Percentiles rank a stretch among this genome's conserved stretches.
These are phyloP conservation scores for Riptortus pedestris DNA, from an alignment of 1,140 invertebrate species.

Conservation along the genomic window DNA sequence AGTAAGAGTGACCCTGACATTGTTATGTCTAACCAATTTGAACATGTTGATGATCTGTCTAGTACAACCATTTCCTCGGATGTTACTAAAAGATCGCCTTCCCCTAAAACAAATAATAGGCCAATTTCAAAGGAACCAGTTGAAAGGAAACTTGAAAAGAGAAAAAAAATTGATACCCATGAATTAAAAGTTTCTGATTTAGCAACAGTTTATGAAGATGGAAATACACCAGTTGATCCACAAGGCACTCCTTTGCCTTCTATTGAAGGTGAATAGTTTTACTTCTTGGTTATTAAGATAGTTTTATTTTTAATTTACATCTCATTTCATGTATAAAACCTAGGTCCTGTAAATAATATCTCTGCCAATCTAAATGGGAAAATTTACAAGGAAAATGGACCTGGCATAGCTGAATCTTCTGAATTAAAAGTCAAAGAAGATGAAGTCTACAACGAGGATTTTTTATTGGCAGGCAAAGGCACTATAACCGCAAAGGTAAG, in stretches of 20 bases:
- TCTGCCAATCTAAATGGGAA: no score
- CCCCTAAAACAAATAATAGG: neutral
- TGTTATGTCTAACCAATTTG: neutral
- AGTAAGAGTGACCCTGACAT: neutral
- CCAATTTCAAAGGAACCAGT: neutral
- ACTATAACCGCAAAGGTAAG: no score
- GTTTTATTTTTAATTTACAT: no score
- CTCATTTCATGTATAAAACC: no score
- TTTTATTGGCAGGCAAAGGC: no score
- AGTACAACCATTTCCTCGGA: neutral
- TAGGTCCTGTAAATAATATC: no score
- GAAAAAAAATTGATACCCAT: neutral
- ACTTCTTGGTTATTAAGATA: no score
- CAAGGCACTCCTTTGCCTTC: neutral
- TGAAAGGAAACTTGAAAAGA: neutral
- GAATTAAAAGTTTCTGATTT: slow-evolving; percentile 7
- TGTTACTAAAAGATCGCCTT: neutral
- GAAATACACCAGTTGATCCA: neutral
- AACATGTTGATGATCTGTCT: neutral
- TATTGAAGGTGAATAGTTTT: neutral
- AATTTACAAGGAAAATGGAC: no score
- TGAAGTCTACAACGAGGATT: no score
- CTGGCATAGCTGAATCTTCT: no score
- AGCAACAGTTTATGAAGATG: slow-evolving; percentile 5
- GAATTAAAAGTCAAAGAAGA: no score